Evolutionary conservation across 2,113 vertebrate species (phyloP), one percentile per base, ranked within the genome.

Genomic region (Nothobranchius furzeri): DNA sequence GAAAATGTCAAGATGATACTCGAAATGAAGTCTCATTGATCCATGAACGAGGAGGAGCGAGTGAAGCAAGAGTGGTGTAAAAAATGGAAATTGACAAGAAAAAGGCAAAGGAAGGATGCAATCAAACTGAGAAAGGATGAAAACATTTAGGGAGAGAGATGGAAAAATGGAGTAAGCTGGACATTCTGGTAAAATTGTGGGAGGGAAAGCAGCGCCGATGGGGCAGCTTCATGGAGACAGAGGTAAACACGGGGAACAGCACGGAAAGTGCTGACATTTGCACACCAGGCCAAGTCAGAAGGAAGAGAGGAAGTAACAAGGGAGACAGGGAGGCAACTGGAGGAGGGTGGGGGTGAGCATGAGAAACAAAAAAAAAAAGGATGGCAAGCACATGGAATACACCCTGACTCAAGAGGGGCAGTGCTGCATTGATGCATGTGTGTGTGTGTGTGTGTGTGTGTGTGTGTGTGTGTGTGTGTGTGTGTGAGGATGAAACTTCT

Each of bases 191-290:
- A 24, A 47, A 58, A 58, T 3, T 14, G 53, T 59, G 25, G 63
- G 57, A 13, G 55, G 49, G 47, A 24, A 43, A 51, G 69, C 55
- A 67, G 48, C 14, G 75, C 63, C 9, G 25, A 49, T 24, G 56
- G 85, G 72, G 79, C 70, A 81, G 71, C 43, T 11, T 61, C 68
- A 76, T 71, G 79, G 70, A 82, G 73, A 74, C 71, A 60, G 82
- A 87, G 79, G 81, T 85, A 87, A 86, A 87, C 78, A 84, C 78
- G 85, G 70, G 75, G 83, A 69, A 81, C 72, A 75, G 78, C 82
- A 84, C 65, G 78, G 61, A 83, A 87, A 90, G 78, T 88, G 90
- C 87, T 91, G 88, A 91, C 90, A 90, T 90, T 88, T 89, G 88
- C 88, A 90, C 87, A 85, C 79, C 7, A 40, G 75, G 73, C 75